These are phyloP conservation scores for Danio jaintianensis DNA, from an alignment of 2,797 vertebrate species.

Conservation along the genomic window DNA sequence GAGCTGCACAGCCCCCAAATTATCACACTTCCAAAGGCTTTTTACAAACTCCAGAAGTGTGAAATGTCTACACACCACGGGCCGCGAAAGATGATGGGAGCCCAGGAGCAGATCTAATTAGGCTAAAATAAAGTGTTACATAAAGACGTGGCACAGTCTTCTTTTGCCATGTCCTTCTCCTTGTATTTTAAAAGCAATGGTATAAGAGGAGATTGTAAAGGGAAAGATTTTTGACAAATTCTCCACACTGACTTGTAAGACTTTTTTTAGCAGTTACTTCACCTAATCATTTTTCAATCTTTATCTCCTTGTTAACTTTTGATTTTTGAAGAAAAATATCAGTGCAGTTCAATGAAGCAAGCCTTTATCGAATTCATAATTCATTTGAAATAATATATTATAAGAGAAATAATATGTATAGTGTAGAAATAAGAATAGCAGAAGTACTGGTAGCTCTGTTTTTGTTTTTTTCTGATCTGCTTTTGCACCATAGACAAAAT, in stretches of 20 bases:
- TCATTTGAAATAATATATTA: too few relatives aligned
- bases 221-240: not conserved
- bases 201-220: not conserved
- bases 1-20: conserved; percentile 12
- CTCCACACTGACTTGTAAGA: not conserved
- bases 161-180: not conserved
- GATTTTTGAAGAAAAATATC: too few relatives aligned
- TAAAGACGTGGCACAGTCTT: conserved; percentile 8
- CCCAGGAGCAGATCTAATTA: conserved; percentile 28
- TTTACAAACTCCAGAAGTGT: conserved; percentile 29
- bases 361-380: too few relatives aligned
- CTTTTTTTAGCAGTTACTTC: too few relatives aligned
- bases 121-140: conserved; percentile 25
- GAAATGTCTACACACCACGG: conserved; percentile 28
- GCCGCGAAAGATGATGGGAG: conserved; percentile 21
- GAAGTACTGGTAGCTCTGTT: too few relatives aligned
- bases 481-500: too few relatives aligned
- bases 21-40: conserved; percentile 35
- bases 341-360: too few relatives aligned
- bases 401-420: too few relatives aligned
- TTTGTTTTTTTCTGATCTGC: too few relatives aligned
- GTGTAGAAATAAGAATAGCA: too few relatives aligned
- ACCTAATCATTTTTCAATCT: too few relatives aligned
- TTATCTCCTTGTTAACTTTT: too few relatives aligned
- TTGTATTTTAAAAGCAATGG: not conserved